Evolutionary conservation across 2,113 vertebrate genomes (phyloP), one percentile per base, ranked within the genome.

Genomic region (Pteropus alecto): DNA sequence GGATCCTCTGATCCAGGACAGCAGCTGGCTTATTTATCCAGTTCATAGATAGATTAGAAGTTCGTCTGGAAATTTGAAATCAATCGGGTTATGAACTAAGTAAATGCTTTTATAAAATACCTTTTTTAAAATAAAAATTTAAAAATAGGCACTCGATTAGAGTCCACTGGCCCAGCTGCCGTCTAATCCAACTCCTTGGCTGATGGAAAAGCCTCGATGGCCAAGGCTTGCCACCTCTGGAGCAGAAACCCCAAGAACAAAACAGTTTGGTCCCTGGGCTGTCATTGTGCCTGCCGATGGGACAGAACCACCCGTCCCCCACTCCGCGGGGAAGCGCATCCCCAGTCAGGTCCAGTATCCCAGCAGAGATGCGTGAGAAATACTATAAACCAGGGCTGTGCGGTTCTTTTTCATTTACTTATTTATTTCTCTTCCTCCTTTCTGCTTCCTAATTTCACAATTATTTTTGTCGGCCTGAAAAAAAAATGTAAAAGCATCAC

Each of bases 221-320:
- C 68, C 9, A 15, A 21, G 58, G 10, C 6, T 15, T 4, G 15
- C 70, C 24, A 8, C 48, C 3, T 7, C 18, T 0, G 2, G 14
- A 35, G 12, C 0, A 56, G 21, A 35, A 14, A 12, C 12, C 51
- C 30, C 15, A 12, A 26, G 51, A 60, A 70, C 38, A 70, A 65
- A 16, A 7, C 16, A 9, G 22, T 28, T 21, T 16, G 46, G 28
- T 19, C 30, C 58, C 28, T 1, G 33, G 43, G 28, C 10, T 21
- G 8, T 76, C 15, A 21, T 6, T n/a, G 11, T 11, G 33, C 51
- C 51, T 65, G 18, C 26, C 43, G 48, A 7, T 28, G 1, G 21
- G n/a, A 24, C 4, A 21, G 28, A 33, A 22, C 38, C 54, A 33
- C 6, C 14, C n/a, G 24, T 43, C 46, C 46, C 46, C 46, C 8